Conservation (phyloP, 2,797 vertebrate species). For the Onychomys torridus region DNA sequence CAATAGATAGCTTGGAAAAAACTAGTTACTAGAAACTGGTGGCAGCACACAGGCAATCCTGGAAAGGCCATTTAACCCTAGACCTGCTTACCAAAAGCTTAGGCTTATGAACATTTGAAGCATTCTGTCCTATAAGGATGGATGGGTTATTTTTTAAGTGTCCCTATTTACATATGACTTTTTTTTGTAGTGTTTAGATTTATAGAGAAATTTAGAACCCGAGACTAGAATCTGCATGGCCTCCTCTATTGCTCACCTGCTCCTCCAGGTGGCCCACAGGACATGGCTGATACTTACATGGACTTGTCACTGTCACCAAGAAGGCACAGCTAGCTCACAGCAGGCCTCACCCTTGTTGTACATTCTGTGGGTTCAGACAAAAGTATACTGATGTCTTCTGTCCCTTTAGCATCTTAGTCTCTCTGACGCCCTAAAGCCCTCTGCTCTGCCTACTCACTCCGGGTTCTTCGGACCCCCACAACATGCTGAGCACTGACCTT, state of each 20-base stretch:
- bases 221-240: too few species aligned
- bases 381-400: background rate
- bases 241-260: background rate
- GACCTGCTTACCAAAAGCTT: background rate
- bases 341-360: background rate
- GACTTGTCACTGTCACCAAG: background rate
- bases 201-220: background rate
- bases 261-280: background rate
- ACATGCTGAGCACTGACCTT: background rate
- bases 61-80: conserved; percentile 39
- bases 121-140: background rate
- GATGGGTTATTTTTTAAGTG: conserved; percentile 34
- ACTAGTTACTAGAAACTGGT: conserved; percentile 5
- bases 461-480: background rate
- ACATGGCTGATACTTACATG: background rate
- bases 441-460: background rate
- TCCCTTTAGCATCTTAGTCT: background rate
- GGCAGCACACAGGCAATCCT: background rate
- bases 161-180: background rate
- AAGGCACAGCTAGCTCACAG: background rate
- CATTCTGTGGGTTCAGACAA: background rate
- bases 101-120: conserved; percentile 29
- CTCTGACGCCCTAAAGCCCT: background rate
- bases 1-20: conserved; percentile 5
- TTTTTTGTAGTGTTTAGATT: background rate